These are phyloP conservation scores for Peribatodes rhomboidaria DNA, from an alignment of 2,888 invertebrate genomes.

Conservation along the genomic window DNA sequence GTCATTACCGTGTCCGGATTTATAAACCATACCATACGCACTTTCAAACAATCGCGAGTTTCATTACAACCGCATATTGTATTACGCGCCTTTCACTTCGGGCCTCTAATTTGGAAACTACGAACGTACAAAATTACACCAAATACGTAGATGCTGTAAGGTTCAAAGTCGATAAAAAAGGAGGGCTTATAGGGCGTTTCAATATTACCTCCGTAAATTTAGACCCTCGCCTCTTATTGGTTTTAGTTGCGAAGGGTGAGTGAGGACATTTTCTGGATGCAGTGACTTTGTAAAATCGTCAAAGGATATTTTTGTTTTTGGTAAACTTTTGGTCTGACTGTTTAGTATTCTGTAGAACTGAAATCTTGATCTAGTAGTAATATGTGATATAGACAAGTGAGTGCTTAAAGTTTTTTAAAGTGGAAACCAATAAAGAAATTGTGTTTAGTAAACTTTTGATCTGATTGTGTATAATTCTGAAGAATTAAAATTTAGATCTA, in stretches of 20 bases:
- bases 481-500: too few relatives aligned
- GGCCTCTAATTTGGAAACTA: conserved; percentile 57
- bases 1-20: conserved; percentile 1
- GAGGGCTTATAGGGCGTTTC: conserved; percentile 71
- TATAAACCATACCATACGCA: conserved; percentile 24
- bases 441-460: too few relatives aligned
- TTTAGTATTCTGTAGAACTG: not conserved
- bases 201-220: conserved; percentile 57
- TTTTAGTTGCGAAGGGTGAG: conserved; percentile 80
- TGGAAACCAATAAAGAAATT: too few relatives aligned
- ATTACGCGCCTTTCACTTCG: conserved; percentile 68
- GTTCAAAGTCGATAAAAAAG: conserved; percentile 50
- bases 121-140: conserved; percentile 47
- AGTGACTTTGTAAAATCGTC: conserved; percentile 73
- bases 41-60: conserved; percentile 31
- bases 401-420: too few relatives aligned
- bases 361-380: too few relatives aligned
- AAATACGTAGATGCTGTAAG: conserved; percentile 34
- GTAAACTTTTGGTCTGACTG: conserved; percentile 4
- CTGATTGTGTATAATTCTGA: too few relatives aligned
- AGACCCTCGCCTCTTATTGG: conserved; percentile 84
- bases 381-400: too few relatives aligned
- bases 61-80: conserved; percentile 49
- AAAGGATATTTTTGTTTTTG: conserved; percentile 8
- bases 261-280: conserved; percentile 61